Percentiles rank a stretch among this genome's conserved stretches.
These are phyloP conservation scores for Synanthedon myopaeformis DNA, from an alignment of 2,888 invertebrate genomes.

Conservation along the genomic window DNA sequence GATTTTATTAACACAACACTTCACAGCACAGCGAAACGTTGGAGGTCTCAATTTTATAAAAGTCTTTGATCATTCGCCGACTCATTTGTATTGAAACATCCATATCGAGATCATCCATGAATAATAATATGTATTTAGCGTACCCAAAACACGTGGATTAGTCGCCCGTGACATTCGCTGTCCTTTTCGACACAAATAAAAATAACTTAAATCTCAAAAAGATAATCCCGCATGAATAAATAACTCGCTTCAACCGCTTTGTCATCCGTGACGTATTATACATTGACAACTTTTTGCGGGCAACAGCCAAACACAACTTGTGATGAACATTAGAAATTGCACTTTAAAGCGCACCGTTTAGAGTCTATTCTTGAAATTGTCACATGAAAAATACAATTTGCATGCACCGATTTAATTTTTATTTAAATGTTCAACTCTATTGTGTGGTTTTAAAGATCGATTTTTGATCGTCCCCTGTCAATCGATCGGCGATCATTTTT, in stretches of 20 bases:
- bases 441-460: too few species aligned
- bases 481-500: conserved; percentile 65
- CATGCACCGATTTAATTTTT: too few species aligned
- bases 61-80: not conserved
- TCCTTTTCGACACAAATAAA: conserved; percentile 46
- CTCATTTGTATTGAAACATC: conserved; percentile 3
- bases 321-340: too few species aligned
- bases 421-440: too few species aligned
- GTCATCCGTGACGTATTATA: conserved; percentile 56
- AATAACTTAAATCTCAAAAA: conserved; percentile 36
- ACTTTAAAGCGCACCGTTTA: too few species aligned
- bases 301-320: not conserved
- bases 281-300: conserved; percentile 48
- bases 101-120: conserved; percentile 53
- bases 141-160: conserved; percentile 50
- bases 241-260: conserved; percentile 51
- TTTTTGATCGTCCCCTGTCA: conserved; percentile 18
- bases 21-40: too few species aligned
- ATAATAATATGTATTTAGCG: conserved; percentile 19
- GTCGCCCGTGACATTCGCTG: conserved; percentile 37
- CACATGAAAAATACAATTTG: too few species aligned
- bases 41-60: not conserved
- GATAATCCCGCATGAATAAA: conserved; percentile 67
- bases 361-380: too few species aligned
- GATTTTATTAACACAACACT: too few species aligned